Evolutionary conservation across 2,113 vertebrate genomes (phyloP), one percentile per base, ranked within the genome.

Genomic region (Petroica traversi): DNA sequence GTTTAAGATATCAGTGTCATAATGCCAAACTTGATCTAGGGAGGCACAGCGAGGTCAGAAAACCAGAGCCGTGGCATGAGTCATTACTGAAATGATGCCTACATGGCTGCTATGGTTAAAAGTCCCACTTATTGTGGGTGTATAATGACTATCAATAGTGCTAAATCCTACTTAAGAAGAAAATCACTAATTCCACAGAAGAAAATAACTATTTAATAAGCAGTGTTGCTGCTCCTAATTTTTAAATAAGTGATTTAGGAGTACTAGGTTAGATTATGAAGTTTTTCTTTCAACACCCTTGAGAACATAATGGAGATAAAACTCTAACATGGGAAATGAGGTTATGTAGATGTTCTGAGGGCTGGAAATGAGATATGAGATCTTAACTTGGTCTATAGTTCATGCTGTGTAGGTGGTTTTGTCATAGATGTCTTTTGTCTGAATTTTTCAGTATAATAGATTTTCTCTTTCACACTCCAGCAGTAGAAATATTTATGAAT

Each of bases 11-110:
- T 82, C 83, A 90, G 36, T 90, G 84, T 88, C 84, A 94, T 83
- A 84, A 75, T 81, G 64, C 64, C 94, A 89, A 77, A 94, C 77
- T 75, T 96, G 92, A 95, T 97, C 74, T 88, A 91, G 75, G 49
- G 75, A 92, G 67, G 49, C 12, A 77, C 77, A 64, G 31, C 9
- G 74, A 97, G 76, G 93, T 86, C 58, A 67, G 43, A 90, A 76
- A 36, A 85, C 54, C 7, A 88, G 88, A 89, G 46, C 59, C 41
- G 52, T 33, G 76, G 29, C 33, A 24, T 92, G 85, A 96, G 48
- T 83, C 94, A 86, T 76, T 92, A 89, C 36, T 93, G 79, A 96
- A 95, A 95, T 68, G 14, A 72, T 94, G 66, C 28, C 55, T 80
- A 23, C 34, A 63, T 78, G 26, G 58, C 75, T 92, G 43, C 41